These are phyloP conservation scores for Scortum barcoo DNA, from an alignment of 2,113 vertebrate genomes.

Conservation along the genomic window DNA sequence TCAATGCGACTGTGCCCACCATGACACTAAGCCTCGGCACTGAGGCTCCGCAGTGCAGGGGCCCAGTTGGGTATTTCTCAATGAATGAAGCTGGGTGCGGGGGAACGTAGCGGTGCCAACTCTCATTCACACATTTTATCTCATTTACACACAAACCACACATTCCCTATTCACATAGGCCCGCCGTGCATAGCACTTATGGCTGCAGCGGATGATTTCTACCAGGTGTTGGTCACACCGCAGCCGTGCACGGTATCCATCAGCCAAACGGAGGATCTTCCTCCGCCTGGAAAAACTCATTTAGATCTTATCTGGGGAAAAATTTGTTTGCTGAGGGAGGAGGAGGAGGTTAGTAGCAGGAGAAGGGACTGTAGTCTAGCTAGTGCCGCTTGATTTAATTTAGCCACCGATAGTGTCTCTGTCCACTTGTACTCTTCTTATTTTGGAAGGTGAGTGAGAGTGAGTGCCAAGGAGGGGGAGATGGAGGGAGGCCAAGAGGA, in stretches of 20 bases:
- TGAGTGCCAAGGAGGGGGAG: slow-evolving; percentile 36
- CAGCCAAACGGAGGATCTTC: slow-evolving; percentile 77
- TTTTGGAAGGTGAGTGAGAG: slow-evolving; percentile 72
- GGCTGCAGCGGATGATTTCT: slow-evolving; percentile 75
- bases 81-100: slow-evolving; percentile 72
- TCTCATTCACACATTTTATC: slow-evolving; percentile 77
- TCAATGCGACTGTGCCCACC: slow-evolving; percentile 80
- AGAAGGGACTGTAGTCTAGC: slow-evolving; percentile 74
- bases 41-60: slow-evolving; percentile 57
- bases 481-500: slow-evolving; percentile 34
- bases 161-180: slow-evolving; percentile 54
- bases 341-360: slow-evolving; percentile 55
- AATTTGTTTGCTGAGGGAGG: slow-evolving; percentile 75
- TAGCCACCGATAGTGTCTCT: slow-evolving; percentile 79
- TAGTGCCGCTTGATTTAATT: slow-evolving; percentile 84
- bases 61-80: slow-evolving; percentile 75
- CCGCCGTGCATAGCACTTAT: slow-evolving; percentile 63
- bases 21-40: slow-evolving; percentile 75
- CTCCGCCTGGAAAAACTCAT: slow-evolving; percentile 85
- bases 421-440: slow-evolving; percentile 78
- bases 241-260: slow-evolving; percentile 75
- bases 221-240: slow-evolving; percentile 66
- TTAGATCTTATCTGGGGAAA: slow-evolving; percentile 86
- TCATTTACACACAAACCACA: slow-evolving; percentile 75
- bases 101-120: slow-evolving; percentile 62